Conservation (phyloP, 2,113 vertebrate genomes). For the Caracal caracal region DNA sequence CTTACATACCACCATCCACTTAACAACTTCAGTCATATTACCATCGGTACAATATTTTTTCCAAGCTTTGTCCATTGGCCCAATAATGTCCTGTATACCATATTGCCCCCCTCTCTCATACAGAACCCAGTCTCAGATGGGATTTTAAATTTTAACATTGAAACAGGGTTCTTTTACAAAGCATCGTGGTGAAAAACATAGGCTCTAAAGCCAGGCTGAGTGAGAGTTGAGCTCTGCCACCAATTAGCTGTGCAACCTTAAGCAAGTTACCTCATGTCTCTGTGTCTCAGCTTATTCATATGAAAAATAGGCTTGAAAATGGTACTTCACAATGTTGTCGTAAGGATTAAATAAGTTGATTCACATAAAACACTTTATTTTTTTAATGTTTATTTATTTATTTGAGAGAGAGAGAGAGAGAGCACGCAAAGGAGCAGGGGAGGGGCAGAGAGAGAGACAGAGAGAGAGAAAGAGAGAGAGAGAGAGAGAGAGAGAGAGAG, state of each 20-base stretch:
- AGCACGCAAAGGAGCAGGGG: no score
- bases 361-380: no score
- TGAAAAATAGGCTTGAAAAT: no score
- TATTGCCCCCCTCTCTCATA: neutral
- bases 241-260: neutral
- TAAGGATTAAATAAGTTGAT: no score
- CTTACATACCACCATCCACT: neutral
- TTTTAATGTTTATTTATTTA: no score
- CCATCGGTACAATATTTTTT: neutral
- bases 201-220: neutral
- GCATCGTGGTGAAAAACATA: neutral
- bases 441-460: no score
- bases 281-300: no score
- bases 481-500: no score
- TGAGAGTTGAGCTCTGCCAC: neutral
- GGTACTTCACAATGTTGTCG: no score
- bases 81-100: neutral
- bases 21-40: neutral
- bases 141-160: neutral
- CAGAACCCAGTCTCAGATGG: neutral
- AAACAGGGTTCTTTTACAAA: neutral
- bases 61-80: neutral
- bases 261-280: no score
- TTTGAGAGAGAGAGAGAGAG: no score
- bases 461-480: no score